Conservation (phyloP, 2,888 invertebrate genomes). For the Eupithecia dodoneata region DNA sequence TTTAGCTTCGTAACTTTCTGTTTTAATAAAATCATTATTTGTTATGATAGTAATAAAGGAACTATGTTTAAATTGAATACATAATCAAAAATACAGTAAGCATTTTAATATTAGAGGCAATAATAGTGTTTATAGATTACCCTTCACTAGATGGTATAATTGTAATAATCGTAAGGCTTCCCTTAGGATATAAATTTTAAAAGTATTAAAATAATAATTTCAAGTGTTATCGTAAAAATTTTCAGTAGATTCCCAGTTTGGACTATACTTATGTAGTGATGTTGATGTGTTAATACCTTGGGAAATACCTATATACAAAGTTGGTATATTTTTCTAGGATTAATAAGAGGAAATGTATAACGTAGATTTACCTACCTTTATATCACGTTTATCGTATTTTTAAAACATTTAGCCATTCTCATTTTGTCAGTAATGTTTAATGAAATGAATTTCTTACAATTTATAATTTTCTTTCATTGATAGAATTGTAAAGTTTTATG, state of each 20-base stretch:
- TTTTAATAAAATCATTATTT: neutral
- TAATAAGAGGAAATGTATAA: constrained; percentile 36
- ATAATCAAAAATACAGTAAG: neutral
- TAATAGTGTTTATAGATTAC: neutral
- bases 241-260: constrained; percentile 39
- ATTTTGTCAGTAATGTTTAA: constrained; percentile 24
- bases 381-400: constrained; percentile 28
- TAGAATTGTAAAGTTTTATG: constrained; percentile 70
- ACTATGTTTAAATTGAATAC: neutral
- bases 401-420: constrained; percentile 24
- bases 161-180: constrained; percentile 56
- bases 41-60: neutral
- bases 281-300: constrained; percentile 11
- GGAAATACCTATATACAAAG: constrained; percentile 12
- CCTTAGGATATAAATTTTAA: constrained; percentile 47
- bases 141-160: constrained; percentile 14
- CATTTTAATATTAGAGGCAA: neutral
- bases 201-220: constrained; percentile 21
- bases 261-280: neutral
- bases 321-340: constrained; percentile 40
- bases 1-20: neutral
- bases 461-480: constrained; percentile 62
- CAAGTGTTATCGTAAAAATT: constrained; percentile 39
- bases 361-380: constrained; percentile 36
- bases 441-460: constrained; percentile 45